Evolutionary conservation across 92 coral and sea anemone species (phyloP).

Genomic region (Zoanthus sociatus): DNA sequence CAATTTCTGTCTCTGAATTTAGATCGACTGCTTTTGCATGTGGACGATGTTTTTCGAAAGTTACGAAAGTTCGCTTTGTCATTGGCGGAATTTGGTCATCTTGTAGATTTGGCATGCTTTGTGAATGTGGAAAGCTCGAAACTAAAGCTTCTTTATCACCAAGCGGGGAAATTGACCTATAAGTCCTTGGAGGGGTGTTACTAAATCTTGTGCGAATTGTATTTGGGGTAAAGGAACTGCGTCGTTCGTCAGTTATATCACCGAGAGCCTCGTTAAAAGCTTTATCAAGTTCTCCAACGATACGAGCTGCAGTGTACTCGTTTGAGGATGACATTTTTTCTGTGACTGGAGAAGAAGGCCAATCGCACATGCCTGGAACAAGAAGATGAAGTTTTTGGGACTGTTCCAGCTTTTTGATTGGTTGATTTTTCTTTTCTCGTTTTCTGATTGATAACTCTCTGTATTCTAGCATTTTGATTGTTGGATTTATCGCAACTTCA

Average conservation of each 20-base stretch:
- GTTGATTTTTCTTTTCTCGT: neutral
- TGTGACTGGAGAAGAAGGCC: neutral
- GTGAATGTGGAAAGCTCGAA: conserved; percentile 19
- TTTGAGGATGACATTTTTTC: conserved; percentile 2
- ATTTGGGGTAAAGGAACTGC: conserved; percentile 24
- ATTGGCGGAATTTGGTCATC: neutral
- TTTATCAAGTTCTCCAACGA: conserved; percentile 36
- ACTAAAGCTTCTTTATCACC: neutral
- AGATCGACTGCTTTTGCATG: conserved; percentile 32
- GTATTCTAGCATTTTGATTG: neutral
- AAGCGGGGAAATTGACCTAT: neutral
- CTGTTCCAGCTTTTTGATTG: neutral
- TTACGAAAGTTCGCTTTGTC: conserved; percentile 29
- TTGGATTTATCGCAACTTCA: neutral
- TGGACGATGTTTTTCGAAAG: conserved; percentile 36
- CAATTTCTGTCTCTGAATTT: conserved; percentile 32
- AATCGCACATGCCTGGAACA: neutral
- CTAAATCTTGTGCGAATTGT: conserved; percentile 24
- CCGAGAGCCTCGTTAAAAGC: conserved; percentile 29
- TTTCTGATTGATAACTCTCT: neutral
- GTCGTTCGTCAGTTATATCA: neutral
- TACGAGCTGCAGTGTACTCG: conserved; percentile 39
- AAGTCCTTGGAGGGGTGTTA: neutral
- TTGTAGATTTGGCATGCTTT: conserved; percentile 38
- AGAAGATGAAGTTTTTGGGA: neutral